Percentiles rank a stretch among this genome's conserved stretches.
Conservation (phyloP, 2,888 invertebrate species). For the Drosophila koepferae region DNA sequence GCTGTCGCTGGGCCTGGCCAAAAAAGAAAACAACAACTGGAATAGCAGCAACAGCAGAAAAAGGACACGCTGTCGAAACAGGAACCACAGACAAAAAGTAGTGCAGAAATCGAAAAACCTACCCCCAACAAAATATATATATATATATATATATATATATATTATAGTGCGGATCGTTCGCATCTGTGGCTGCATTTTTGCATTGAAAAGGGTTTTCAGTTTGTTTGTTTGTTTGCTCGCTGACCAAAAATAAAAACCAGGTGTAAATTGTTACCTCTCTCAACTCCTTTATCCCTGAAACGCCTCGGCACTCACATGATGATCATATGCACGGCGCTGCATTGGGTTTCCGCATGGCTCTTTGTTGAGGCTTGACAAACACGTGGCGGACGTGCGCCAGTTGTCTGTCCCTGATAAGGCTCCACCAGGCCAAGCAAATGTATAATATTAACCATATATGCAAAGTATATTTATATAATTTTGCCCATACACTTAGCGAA, state of each 20-base stretch:
- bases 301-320: neutral
- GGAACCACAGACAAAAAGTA: slow-evolving; percentile 46
- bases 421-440: slow-evolving; percentile 19
- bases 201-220: slow-evolving; percentile 62
- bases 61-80: slow-evolving; percentile 56
- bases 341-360: slow-evolving; percentile 13
- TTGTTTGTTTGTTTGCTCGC: slow-evolving; percentile 46
- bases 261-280: slow-evolving; percentile 73
- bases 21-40: slow-evolving; percentile 11
- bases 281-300: slow-evolving; percentile 18
- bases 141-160: neutral
- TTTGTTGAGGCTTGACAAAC: slow-evolving; percentile 38
- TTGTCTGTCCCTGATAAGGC: slow-evolving; percentile 67
- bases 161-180: slow-evolving; percentile 42
- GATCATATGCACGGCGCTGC: slow-evolving; percentile 24
- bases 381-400: slow-evolving; percentile 78
- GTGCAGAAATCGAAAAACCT: slow-evolving; percentile 53
- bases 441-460: slow-evolving; percentile 8
- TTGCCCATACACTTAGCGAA: slow-evolving; percentile 22
- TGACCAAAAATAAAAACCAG: slow-evolving; percentile 75
- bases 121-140: slow-evolving; percentile 38
- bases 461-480: slow-evolving; percentile 52
- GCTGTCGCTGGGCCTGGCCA: slow-evolving; percentile 61
- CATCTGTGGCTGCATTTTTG: slow-evolving; percentile 74
- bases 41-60: slow-evolving; percentile 28